phyloP scores from a whole-genome alignment of 2,888 invertebrate genomes.

The Zygothrica quintamaculata region DNA sequence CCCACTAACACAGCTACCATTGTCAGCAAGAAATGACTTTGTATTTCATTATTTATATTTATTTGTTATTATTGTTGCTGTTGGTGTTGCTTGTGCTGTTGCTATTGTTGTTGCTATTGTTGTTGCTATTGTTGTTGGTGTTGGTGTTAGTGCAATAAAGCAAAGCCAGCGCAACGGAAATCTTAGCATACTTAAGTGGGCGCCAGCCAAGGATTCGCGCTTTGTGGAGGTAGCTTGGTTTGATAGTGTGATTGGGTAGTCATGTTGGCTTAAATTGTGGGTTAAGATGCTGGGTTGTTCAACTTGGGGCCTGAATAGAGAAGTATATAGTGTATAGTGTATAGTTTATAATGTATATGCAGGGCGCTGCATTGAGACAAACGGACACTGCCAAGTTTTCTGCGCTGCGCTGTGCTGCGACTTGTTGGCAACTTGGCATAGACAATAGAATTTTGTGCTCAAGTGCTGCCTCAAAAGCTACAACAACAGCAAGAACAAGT shows the following conservation, averaged over 20 bases:
- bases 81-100: constrained; percentile 15
- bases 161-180: constrained; percentile 65
- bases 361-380: constrained; percentile 44
- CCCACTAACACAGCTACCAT: constrained; percentile 23
- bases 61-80: constrained; percentile 56
- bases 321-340: too few species aligned
- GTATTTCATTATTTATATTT: constrained; percentile 74
- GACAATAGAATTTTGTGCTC: constrained; percentile 53
- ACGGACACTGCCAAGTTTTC: constrained; percentile 45
- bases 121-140: constrained; percentile 14
- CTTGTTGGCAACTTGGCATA: constrained; percentile 57
- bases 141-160: constrained; percentile 54
- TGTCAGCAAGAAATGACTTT: constrained; percentile 66
- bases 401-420: constrained; percentile 42
- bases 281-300: neutral
- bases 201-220: constrained; percentile 52
- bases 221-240: too few species aligned
- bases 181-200: constrained; percentile 74
- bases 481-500: constrained; percentile 13
- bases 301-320: neutral
- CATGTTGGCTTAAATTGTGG: neutral
- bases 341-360: too few species aligned
- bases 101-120: constrained; percentile 12
- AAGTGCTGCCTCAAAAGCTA: constrained; percentile 28
- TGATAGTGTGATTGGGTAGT: too few species aligned